These are phyloP conservation scores for Leucophenga montana DNA, from an alignment of 2,888 invertebrate genomes.

Conservation along the genomic window DNA sequence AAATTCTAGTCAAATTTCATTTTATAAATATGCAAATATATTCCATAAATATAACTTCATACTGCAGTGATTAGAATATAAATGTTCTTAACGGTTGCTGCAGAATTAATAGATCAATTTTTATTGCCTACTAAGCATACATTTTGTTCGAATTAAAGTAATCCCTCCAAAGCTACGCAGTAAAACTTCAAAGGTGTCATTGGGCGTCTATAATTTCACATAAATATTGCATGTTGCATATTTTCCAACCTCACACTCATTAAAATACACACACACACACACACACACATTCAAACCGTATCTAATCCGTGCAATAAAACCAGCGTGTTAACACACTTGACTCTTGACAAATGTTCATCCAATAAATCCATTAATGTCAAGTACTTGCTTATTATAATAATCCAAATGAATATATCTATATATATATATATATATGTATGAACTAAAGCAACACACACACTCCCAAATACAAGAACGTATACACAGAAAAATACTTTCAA, in stretches of 20 bases:
- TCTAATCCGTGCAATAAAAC: background rate
- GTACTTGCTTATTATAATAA: conserved; percentile 65
- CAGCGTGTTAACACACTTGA: conserved; percentile 53
- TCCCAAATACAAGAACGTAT: conserved; percentile 18
- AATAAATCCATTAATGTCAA: conserved; percentile 62
- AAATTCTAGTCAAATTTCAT: no score
- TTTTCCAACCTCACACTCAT: no score
- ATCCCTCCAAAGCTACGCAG: no score
- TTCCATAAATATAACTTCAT: no score
- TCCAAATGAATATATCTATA: conserved; percentile 38
- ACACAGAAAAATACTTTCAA: background rate
- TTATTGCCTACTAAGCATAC: no score
- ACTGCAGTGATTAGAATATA: background rate
- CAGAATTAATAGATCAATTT: no score
- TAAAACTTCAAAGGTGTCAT: background rate
- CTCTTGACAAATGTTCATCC: conserved; percentile 61
- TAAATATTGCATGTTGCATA: background rate
- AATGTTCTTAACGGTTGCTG: background rate
- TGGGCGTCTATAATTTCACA: background rate
- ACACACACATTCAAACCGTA: background rate
- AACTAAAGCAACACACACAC: no score
- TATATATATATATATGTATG: conserved; percentile 30
- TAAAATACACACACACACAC: background rate
- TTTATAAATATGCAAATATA: no score
- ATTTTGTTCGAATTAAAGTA: background rate